Conservation (phyloP, 2,797 vertebrate genomes). For the Pithecia hirsuta region DNA sequence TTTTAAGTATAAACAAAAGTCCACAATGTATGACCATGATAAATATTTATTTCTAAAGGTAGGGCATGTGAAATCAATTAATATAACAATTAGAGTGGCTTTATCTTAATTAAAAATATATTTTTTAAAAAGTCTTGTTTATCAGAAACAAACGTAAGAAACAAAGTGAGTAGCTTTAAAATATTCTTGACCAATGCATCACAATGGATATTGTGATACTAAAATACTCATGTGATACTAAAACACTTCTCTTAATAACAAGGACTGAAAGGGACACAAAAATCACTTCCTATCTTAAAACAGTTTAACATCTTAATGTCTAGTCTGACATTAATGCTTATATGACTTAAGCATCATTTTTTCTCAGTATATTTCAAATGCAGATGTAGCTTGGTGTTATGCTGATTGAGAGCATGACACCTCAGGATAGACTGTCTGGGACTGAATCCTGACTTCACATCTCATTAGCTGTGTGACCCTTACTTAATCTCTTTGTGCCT, state of each 20-base stretch:
- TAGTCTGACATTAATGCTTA: background rate
- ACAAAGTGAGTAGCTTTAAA: background rate
- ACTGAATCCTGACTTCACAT: background rate
- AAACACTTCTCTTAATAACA: background rate
- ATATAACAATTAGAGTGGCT: background rate
- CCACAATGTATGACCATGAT: background rate
- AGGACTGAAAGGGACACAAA: background rate
- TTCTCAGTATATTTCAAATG: background rate
- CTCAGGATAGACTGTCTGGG: background rate
- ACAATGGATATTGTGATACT: background rate
- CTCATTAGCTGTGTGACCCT: background rate
- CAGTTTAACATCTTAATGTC: background rate
- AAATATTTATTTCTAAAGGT: slow-evolving; percentile 37
- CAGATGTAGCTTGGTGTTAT: background rate
- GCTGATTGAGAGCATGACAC: background rate
- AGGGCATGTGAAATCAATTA: slow-evolving; percentile 41
- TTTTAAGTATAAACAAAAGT: slow-evolving; percentile 41
- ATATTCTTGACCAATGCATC: background rate
- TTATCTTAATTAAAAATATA: slow-evolving; percentile 21
- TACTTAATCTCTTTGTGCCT: background rate
- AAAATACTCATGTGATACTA: background rate
- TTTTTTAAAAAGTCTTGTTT: background rate
- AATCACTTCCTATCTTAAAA: background rate
- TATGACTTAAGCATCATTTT: background rate
- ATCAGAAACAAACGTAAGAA: background rate